Conservation (phyloP, 2,113 vertebrate genomes). For the Eudyptes chrysolophus region DNA sequence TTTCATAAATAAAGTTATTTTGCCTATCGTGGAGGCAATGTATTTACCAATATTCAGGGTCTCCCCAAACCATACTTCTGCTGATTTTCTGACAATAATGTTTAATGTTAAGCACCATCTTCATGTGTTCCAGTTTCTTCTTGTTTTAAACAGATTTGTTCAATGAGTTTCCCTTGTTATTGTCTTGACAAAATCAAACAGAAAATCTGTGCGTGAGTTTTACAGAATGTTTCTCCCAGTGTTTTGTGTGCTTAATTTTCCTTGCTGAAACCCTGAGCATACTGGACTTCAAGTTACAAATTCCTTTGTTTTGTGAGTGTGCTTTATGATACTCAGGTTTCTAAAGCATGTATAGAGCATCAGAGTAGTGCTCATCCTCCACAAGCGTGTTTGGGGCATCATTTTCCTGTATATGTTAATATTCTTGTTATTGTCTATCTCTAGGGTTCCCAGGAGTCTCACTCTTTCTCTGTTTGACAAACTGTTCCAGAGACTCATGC, state of each 20-base stretch:
- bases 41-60: background rate
- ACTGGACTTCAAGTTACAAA: background rate
- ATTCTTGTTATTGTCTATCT: background rate
- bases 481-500: background rate
- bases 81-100: background rate
- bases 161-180: background rate
- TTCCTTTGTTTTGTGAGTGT: accelerated
- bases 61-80: background rate
- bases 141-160: background rate
- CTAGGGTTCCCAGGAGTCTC: background rate
- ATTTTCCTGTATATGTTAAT: background rate
- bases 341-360: background rate
- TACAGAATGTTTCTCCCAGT: background rate
- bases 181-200: background rate
- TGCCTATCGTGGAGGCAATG: background rate
- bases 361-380: background rate
- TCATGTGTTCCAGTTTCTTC: background rate
- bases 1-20: background rate
- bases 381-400: background rate
- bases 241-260: background rate
- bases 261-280: background rate
- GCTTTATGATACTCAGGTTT: background rate
- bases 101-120: background rate
- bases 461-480: background rate
- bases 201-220: background rate